Percentiles rank a stretch among this genome's conserved stretches.
phyloP scores from a whole-genome alignment of 2,113 vertebrate genomes.

The Perca fluviatilis region DNA sequence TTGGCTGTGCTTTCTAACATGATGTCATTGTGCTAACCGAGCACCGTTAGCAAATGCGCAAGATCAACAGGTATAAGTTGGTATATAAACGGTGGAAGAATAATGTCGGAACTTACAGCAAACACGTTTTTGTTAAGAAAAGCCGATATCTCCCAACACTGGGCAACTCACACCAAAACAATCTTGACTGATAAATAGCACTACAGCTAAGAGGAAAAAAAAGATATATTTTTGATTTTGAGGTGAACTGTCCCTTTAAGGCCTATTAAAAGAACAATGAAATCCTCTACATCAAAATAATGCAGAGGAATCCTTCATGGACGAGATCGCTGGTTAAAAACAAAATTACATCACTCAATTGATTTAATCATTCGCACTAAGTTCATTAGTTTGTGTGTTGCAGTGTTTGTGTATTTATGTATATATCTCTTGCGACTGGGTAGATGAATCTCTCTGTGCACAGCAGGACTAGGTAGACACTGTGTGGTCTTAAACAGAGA shows the following conservation, averaged over 20 bases:
- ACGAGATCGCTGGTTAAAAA: not conserved
- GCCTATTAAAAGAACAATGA: not conserved
- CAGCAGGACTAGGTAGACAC: conserved; percentile 36
- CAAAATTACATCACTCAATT: not conserved
- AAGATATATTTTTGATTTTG: too few relatives aligned
- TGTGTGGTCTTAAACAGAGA: conserved; percentile 67
- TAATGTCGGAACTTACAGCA: too few relatives aligned
- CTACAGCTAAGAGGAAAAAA: too few relatives aligned
- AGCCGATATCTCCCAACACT: too few relatives aligned
- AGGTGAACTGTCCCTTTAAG: not conserved
- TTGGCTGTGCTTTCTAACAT: too few relatives aligned
- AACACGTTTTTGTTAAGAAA: too few relatives aligned
- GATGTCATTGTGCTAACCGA: too few relatives aligned
- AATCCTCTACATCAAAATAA: conserved; percentile 16
- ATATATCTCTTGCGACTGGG: not conserved
- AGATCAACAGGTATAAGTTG: not conserved
- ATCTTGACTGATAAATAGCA: too few relatives aligned
- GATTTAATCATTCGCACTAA: not conserved
- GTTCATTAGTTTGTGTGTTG: conserved; percentile 22
- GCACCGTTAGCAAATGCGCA: too few relatives aligned
- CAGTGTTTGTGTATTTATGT: conserved; percentile 6
- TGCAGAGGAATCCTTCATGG: not conserved
- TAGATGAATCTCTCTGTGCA: conserved; percentile 37
- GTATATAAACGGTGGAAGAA: not conserved
- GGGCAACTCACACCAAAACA: too few relatives aligned